These are phyloP conservation scores for Sitobion miscanthi DNA, from an alignment of 1,140 invertebrate genomes.

Conservation along the genomic window DNA sequence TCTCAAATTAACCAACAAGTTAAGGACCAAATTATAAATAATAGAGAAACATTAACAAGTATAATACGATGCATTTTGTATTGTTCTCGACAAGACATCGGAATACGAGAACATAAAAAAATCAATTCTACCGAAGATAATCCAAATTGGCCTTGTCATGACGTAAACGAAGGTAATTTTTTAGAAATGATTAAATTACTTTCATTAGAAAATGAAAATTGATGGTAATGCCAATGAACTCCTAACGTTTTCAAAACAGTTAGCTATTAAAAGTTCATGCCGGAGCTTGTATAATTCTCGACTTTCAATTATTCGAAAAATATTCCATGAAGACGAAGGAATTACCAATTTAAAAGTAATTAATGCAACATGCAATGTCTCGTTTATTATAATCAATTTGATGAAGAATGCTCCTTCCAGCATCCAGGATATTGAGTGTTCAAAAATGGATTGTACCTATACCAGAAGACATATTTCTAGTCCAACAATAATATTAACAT, in stretches of 20 bases:
- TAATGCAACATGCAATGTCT: conserved; percentile 5
- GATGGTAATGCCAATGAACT: background rate
- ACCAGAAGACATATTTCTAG: background rate
- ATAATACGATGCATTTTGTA: no score
- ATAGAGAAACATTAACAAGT: no score
- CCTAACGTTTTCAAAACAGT: background rate
- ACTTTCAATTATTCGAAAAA: background rate
- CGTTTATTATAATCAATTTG: background rate
- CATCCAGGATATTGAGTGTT: background rate
- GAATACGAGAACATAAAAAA: no score
- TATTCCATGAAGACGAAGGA: background rate
- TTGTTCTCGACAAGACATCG: no score
- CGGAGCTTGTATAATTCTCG: conserved; percentile 8
- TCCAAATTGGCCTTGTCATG: no score
- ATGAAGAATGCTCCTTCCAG: background rate
- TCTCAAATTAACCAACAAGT: no score
- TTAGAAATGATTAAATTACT: no score
- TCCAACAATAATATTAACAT: conserved; percentile 10
- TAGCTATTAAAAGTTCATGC: background rate
- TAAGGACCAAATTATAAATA: no score
- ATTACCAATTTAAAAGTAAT: conserved; percentile 10
- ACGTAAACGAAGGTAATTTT: no score
- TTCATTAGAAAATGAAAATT: no score
- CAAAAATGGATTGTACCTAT: background rate
- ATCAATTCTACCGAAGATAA: no score